Percentiles rank a stretch among this genome's conserved stretches.
phyloP scores from a whole-genome alignment of 2,113 vertebrate genomes.

The Nothobranchius furzeri region DNA sequence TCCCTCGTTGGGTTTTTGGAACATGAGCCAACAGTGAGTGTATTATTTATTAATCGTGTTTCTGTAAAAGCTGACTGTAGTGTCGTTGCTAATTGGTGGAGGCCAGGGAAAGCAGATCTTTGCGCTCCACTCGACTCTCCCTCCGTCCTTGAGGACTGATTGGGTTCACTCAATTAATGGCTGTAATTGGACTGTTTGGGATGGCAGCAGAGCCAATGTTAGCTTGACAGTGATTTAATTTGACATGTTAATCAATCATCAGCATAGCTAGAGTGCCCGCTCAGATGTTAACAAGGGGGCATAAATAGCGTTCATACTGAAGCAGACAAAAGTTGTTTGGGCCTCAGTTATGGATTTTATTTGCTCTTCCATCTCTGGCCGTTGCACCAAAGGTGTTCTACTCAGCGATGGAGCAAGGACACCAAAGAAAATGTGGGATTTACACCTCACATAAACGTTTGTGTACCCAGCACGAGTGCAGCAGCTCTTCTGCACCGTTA shows the following conservation, averaged over 20 bases:
- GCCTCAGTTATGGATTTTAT: constrained; percentile 40
- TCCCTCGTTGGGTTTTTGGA: too few species aligned
- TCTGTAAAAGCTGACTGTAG: background rate
- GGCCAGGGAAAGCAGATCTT: constrained; percentile 20
- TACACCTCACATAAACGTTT: constrained; percentile 20
- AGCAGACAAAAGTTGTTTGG: constrained; percentile 26
- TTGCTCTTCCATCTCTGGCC: constrained; percentile 28
- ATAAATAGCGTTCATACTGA: constrained; percentile 48
- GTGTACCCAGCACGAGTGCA: constrained; percentile 20
- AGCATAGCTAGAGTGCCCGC: constrained; percentile 21
- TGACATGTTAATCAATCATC: constrained; percentile 74
- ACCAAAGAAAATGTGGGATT: constrained; percentile 25
- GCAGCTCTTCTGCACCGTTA: constrained; percentile 38
- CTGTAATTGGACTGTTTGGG: constrained; percentile 66
- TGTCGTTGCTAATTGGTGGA: background rate
- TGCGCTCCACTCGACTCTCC: constrained; percentile 26
- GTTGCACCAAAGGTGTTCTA: constrained; percentile 10
- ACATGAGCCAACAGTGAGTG: too few species aligned
- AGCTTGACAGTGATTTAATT: constrained; percentile 71
- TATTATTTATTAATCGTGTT: background rate
- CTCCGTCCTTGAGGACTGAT: constrained; percentile 59
- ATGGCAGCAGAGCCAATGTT: constrained; percentile 48
- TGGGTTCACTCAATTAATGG: constrained; percentile 61
- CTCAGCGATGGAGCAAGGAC: constrained; percentile 12
- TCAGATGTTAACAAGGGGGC: constrained; percentile 44